Evolutionary conservation across 2,888 invertebrate species (phyloP).

Genomic region (Thereva nobilitata): DNA sequence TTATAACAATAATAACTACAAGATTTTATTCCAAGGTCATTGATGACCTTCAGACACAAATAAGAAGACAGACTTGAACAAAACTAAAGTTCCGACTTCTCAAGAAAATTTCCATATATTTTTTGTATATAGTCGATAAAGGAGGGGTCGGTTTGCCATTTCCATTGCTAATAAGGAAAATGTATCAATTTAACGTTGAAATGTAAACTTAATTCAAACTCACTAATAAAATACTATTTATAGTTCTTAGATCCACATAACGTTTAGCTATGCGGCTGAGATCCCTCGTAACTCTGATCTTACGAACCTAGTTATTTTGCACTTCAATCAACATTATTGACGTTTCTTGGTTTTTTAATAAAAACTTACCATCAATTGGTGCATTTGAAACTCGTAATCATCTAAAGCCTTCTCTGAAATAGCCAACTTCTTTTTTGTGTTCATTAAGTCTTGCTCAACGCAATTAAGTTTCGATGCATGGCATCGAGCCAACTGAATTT

Average conservation of each 20-base stretch:
- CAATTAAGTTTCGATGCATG: slow-evolving; percentile 5
- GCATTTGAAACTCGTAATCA: slow-evolving; percentile 49
- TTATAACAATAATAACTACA: too few species aligned
- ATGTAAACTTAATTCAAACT: slow-evolving; percentile 34
- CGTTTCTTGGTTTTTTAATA: slow-evolving; percentile 4
- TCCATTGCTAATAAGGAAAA: slow-evolving; percentile 7
- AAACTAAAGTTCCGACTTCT: too few species aligned
- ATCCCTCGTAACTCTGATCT: slow-evolving; percentile 30
- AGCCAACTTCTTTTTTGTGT: slow-evolving; percentile 13
- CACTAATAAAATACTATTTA: slow-evolving; percentile 41
- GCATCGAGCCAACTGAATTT: slow-evolving; percentile 15
- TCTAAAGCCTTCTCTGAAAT: slow-evolving; percentile 47
- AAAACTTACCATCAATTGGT: slow-evolving; percentile 48
- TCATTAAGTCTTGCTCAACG: slow-evolving; percentile 22
- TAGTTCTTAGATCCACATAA: slow-evolving; percentile 35
- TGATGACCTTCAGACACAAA: too few species aligned
- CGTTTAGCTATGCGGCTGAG: slow-evolving; percentile 15
- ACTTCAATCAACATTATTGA: slow-evolving; percentile 41
- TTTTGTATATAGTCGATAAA: neutral
- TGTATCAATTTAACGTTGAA: slow-evolving; percentile 5
- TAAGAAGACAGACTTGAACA: too few species aligned
- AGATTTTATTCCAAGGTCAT: too few species aligned
- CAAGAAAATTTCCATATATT: neutral
- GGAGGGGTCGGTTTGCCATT: slow-evolving; percentile 6
- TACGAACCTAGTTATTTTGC: slow-evolving; percentile 42